Conservation (phyloP, 1,140 invertebrate genomes). For the Drosophila erecta region DNA sequence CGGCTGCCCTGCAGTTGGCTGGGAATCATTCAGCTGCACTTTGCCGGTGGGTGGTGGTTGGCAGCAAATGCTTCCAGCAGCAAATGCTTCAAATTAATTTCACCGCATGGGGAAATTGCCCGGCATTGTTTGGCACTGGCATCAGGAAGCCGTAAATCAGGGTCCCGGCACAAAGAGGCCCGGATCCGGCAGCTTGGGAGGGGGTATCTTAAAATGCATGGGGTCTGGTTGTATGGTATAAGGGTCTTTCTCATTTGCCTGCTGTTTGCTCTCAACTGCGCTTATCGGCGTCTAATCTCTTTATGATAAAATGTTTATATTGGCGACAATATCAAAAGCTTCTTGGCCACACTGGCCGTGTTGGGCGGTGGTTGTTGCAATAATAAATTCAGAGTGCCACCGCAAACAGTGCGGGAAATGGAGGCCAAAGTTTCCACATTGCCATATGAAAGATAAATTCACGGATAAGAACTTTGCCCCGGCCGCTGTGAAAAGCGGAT, state of each 20-base stretch:
- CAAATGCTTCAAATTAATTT: slow-evolving; percentile 81
- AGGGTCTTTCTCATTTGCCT: slow-evolving; percentile 28
- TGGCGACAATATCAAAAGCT: slow-evolving; percentile 71
- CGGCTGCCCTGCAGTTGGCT: slow-evolving; percentile 66
- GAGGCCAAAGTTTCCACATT: slow-evolving; percentile 61
- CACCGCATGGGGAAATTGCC: slow-evolving; percentile 70
- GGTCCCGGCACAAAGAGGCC: slow-evolving; percentile 36
- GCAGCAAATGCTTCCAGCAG: slow-evolving; percentile 59
- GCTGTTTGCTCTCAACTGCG: slow-evolving; percentile 40
- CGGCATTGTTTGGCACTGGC: slow-evolving; percentile 53
- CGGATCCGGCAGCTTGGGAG: not conserved
- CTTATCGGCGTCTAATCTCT: slow-evolving; percentile 82
- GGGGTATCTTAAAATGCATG: not conserved
- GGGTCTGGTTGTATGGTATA: not conserved
- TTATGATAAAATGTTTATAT: slow-evolving; percentile 83
- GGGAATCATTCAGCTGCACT: slow-evolving; percentile 58
- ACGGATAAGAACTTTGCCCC: slow-evolving; percentile 75
- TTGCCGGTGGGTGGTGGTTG: slow-evolving; percentile 25
- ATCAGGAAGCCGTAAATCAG: slow-evolving; percentile 72
- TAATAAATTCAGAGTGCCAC: slow-evolving; percentile 74
- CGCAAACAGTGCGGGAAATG: slow-evolving; percentile 36
- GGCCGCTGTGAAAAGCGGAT: slow-evolving; percentile 70
- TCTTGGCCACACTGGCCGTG: slow-evolving; percentile 19
- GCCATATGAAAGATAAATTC: slow-evolving; percentile 83
- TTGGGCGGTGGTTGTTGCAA: slow-evolving; percentile 58